phyloP scores from a whole-genome alignment of 1,140 invertebrate genomes.

The Hydropsyche tenuis region DNA sequence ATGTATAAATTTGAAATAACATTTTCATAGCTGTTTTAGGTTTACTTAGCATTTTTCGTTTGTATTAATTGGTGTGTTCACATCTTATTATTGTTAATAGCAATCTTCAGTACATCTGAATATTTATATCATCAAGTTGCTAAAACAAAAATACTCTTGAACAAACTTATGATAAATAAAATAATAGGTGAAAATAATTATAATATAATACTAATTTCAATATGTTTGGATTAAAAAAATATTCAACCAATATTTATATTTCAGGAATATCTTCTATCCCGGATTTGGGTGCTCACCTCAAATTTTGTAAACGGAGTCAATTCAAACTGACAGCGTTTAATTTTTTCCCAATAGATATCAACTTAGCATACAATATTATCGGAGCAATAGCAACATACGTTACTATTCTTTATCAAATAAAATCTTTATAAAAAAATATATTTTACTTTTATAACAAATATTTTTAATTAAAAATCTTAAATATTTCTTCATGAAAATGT shows the following conservation, averaged over 20 bases:
- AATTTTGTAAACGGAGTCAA: neutral
- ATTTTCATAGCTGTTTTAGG: neutral
- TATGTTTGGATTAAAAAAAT: no score
- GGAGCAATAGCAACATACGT: constrained; percentile 21
- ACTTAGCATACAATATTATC: constrained; percentile 1
- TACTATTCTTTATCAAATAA: constrained; percentile 19
- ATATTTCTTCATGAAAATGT: no score
- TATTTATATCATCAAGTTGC: neutral
- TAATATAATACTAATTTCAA: no score
- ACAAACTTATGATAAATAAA: neutral
- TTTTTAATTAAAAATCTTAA: no score
- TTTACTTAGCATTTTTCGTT: neutral
- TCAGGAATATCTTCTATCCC: no score
- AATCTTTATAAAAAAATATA: neutral
- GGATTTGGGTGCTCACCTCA: no score
- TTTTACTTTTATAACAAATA: no score
- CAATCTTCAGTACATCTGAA: neutral
- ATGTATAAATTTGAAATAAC: neutral
- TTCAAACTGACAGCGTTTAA: constrained; percentile 22
- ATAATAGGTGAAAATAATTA: neutral
- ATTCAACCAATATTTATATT: no score
- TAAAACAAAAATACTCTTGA: neutral
- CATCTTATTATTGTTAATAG: neutral
- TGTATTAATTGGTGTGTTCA: neutral
- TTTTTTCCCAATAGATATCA: constrained; percentile 24